Base-by-base conservation (phyloP, 2,113 vertebrate species). In the Spermophilus dauricus region DNA sequence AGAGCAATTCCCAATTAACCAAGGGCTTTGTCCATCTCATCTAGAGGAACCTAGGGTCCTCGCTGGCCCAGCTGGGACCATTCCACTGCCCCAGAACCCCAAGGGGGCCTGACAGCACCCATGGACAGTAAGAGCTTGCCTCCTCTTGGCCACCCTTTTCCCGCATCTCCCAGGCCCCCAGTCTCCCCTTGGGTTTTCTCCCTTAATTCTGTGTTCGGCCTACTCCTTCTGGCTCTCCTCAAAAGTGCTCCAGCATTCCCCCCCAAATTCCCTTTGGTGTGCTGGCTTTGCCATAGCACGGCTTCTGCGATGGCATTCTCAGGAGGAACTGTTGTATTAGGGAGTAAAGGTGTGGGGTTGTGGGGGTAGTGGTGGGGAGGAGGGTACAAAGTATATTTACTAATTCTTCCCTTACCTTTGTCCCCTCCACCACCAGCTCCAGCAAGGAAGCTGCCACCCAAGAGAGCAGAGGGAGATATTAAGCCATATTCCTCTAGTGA, bases 401-500 rank as follows among this genome's bases (percentile, higher is more conserved):
- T 69, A 14, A 95, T 17, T 32, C 81, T 82, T 28, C 63, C 53
- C 37, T 61, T 32, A 37, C 80, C 81, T 89, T 56, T 92, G 39
- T 93, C 42, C 45, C 81, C 58, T 94, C 70, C 86, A 78, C n/a
- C 48, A 48, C 48, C 94, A 98, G 98, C 98, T 93, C 98, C 98
- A 91, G 96, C 98, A 94, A 99, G 99, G 98, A 99, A 99, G 95
- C 97, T 98, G 97, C 99, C 98, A 91, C 98, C 98, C 76, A 99
- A 98, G 98, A 99, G 99, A 96, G 96, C 98, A 3, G 99, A 99
- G 69, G 99, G 99, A 97, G 99, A 99, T 91, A 99, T 99, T 97
- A 99, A 99, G 85, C 99, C 99, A 0, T 99, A 99, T 93, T 99
- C 99, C 16, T 97, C 99, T 37, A 98, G 99, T 93, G 99, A 99